Base-by-base conservation (phyloP, 1,140 invertebrate genomes). In the Micrasema longulum region DNA sequence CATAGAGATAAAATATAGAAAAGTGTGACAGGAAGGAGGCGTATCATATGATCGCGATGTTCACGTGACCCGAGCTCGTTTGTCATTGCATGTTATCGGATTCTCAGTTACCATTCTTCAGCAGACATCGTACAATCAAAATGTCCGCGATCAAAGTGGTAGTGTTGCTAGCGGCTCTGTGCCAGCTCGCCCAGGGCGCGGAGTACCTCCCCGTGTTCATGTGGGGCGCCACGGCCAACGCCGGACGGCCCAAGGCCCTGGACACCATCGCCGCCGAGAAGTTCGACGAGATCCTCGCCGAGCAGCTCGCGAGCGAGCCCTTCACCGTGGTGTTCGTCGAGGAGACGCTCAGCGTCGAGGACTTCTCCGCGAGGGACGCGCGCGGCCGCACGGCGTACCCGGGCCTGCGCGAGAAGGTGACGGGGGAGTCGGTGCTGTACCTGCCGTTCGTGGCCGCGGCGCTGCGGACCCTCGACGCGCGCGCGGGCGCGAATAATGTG, bases 311-410 rank as follows among this genome's bases (percentile, higher is more conserved):
- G 18, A 72, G 77, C 7, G 77, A 81, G 22, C 77, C 79, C 0
- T 80, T 82, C 38, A 79, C 78, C 0, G 80, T 82, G 1, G 77
- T 84, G 2, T 84, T 84, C 70, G 76, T 82, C 35, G 84, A 85
- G 63, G 79, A 83, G 70, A 81, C 80, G 0, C 64, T 85, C n/a
- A 84, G 83, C 11, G 80, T 84, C 0, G 84, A 85, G 76, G 84
- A 85, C 80, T 81, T 84, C 64, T 82, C 81, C 20, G 69, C 71
- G 18, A 83, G 80, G 77, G 79, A 80, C 52, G 71, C 55, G 0
- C 77, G 81, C 5, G 82, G 82, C 9, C 77, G 79, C n/a, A 79
- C 79, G 0, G 76, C 81, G 0, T 84, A 81, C 69, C 79, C 79
- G 0, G 82, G 80, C 63, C 75, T 84, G 31, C 79, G 79, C 11